Evolutionary conservation across 2,888 invertebrate genomes (phyloP).

Genomic region (Incurvaria masculella): DNA sequence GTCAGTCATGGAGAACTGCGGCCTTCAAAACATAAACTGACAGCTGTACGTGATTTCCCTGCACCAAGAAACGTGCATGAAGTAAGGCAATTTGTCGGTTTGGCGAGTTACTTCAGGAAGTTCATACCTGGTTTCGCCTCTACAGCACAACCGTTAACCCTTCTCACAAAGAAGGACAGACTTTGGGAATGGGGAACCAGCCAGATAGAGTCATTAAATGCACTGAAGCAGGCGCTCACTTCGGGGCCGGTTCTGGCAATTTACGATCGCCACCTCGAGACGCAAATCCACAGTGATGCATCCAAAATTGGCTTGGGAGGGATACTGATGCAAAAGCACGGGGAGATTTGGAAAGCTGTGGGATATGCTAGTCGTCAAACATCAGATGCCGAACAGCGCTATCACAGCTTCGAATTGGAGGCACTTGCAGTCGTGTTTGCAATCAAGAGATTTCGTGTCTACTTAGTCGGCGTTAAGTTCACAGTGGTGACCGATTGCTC

Average conservation of each 20-base stretch:
- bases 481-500: slow-evolving; percentile 1
- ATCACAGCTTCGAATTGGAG: no score
- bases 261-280: slow-evolving; percentile 5
- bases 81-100: slow-evolving; percentile 18
- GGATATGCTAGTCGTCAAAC: slow-evolving; percentile 17
- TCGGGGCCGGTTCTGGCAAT: slow-evolving; percentile 2
- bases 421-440: no score
- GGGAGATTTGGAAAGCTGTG: slow-evolving; percentile 11
- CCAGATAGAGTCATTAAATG: slow-evolving; percentile 3
- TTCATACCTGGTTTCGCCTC: slow-evolving; percentile 12
- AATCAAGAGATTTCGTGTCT: no score
- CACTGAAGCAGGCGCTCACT: not conserved
- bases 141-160: slow-evolving; percentile 12
- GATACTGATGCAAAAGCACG: slow-evolving; percentile 10
- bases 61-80: slow-evolving; percentile 12
- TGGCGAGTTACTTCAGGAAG: slow-evolving; percentile 12
- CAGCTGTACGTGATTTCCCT: slow-evolving; percentile 6
- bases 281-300: slow-evolving; percentile 11
- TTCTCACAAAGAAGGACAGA: slow-evolving; percentile 8
- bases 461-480: slow-evolving; percentile 3
- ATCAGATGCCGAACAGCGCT: no score
- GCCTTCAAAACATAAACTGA: slow-evolving; percentile 4
- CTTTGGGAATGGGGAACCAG: slow-evolving; percentile 5
- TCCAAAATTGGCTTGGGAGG: slow-evolving; percentile 7
- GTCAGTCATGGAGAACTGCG: slow-evolving; percentile 3